A percentile compares a stretch with the other conserved stretches of the same genome.
These are phyloP conservation scores for Xestia c-nigrum DNA, from an alignment of 2,888 invertebrate species.

Conservation along the genomic window DNA sequence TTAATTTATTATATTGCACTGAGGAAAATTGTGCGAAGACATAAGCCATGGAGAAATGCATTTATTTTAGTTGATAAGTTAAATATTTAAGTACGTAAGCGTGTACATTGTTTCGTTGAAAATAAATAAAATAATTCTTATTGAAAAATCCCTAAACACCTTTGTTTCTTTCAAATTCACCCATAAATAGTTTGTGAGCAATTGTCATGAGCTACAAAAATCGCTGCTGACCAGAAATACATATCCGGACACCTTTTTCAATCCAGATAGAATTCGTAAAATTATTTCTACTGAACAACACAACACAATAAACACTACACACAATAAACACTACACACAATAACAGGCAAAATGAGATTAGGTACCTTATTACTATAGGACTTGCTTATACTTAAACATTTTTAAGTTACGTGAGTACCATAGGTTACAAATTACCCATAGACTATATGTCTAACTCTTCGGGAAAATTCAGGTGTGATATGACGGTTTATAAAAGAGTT, in stretches of 20 bases:
- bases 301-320: background rate
- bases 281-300: background rate
- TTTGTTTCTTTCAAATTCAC: conserved; percentile 44
- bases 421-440: background rate
- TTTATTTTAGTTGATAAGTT: conserved; percentile 80
- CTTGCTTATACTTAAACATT: background rate
- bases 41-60: conserved; percentile 81
- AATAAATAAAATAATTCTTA: conserved; percentile 87
- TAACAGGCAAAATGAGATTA: background rate
- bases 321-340: too few species aligned
- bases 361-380: background rate
- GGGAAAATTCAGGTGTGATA: background rate
- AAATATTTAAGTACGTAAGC: conserved; percentile 73
- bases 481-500: background rate
- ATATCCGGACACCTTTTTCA: background rate
- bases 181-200: background rate
- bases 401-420: background rate
- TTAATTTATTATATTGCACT: conserved; percentile 44
- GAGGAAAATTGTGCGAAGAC: conserved; percentile 25
- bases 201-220: background rate
- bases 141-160: conserved; percentile 85
- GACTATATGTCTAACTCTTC: background rate
- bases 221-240: background rate
- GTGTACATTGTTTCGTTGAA: conserved; percentile 87
- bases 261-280: background rate